Evolutionary conservation across 2,888 invertebrate species (phyloP), one percentile per base, ranked within the genome.

Genomic region (Phlogophora meticulosa): DNA sequence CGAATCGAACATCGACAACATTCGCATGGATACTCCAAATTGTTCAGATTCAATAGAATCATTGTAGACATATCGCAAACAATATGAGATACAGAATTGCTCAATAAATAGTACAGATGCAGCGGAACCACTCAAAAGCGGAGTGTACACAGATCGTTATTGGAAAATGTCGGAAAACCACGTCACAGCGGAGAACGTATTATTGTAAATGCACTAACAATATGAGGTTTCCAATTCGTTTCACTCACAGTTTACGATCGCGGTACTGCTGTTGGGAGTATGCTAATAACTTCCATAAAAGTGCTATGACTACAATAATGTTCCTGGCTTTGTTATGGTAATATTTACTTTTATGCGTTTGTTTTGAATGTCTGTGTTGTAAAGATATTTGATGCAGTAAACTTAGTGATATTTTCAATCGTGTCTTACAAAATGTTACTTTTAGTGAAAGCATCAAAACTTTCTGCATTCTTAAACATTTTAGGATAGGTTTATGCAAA

Each of bases 31-130:
- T 78, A 62, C 43, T 68, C 46, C 36, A 76, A 76, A 74, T 68
- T 56, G 68, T 76, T 73, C 48, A 57, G 46, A 70, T 70, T 74
- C 57, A 70, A 77, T 80, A 62, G 57, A 48, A 68, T 75, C 72
- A 73, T 78, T 71, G 76, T 72, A 74, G 75, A 75, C 74, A 63
- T 77, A 77, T 64, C 32, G 42, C 59, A 59, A 71, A 72, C 79
- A 81, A 76, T 81, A 78, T 68, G 52, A 74, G 62, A 64, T 52
- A 71, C 67, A 67, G 63, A 80, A 79, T 74, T 57, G 70, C 69
- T 77, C 72, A 65, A 79, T 85, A 78, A 75, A 79, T 74, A 80
- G 72, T 74, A 73, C 78, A 77, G 72, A 83, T 78, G 76, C 84
- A 81, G 43, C 52, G 73, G 63, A 70, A 76, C 72, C 71, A 71